A percentile compares a stretch with the other conserved stretches of the same genome.
Evolutionary conservation across 1,140 invertebrate genomes (phyloP).

Genomic region (Alviniconcha marisindica): DNA sequence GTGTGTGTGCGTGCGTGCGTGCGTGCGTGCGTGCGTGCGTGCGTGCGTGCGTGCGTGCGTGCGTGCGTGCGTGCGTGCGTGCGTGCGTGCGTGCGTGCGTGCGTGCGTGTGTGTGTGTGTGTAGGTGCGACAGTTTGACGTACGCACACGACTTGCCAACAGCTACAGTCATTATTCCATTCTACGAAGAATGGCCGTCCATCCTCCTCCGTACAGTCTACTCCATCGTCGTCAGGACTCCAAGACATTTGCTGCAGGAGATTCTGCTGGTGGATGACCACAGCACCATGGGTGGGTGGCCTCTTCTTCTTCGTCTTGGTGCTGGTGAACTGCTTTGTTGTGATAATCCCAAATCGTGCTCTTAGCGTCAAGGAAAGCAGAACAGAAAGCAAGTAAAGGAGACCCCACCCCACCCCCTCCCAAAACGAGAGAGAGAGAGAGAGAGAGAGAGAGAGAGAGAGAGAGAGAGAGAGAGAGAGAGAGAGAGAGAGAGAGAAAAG

Average conservation of each 20-base stretch:
- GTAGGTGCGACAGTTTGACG: too few relatives aligned
- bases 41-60: not conserved
- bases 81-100: not conserved
- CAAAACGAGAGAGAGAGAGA: conserved; percentile 11
- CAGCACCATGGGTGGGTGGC: conserved; percentile 83
- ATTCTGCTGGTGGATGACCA: conserved; percentile 94
- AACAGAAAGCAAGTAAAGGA: too few relatives aligned
- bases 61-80: not conserved
- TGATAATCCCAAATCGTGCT: too few relatives aligned
- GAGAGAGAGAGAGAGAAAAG: not conserved
- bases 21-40: not conserved
- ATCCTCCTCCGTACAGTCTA: conserved; percentile 94
- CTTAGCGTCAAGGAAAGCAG: too few relatives aligned
- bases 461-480: not conserved
- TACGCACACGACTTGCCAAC: conserved; percentile 80
- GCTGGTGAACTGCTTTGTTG: not conserved
- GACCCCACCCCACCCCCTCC: too few relatives aligned
- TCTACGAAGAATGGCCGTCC: conserved; percentile 95
- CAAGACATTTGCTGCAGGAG: conserved; percentile 87
- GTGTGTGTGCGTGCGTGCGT: not conserved
- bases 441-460: not conserved
- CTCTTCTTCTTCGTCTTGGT: conserved; percentile 18
- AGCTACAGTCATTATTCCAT: conserved; percentile 94
- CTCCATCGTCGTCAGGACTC: conserved; percentile 90
- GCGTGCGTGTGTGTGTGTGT: not conserved